These are phyloP conservation scores for Gnatocerus cornutus DNA, from an alignment of 2,888 invertebrate genomes.

Conservation along the genomic window DNA sequence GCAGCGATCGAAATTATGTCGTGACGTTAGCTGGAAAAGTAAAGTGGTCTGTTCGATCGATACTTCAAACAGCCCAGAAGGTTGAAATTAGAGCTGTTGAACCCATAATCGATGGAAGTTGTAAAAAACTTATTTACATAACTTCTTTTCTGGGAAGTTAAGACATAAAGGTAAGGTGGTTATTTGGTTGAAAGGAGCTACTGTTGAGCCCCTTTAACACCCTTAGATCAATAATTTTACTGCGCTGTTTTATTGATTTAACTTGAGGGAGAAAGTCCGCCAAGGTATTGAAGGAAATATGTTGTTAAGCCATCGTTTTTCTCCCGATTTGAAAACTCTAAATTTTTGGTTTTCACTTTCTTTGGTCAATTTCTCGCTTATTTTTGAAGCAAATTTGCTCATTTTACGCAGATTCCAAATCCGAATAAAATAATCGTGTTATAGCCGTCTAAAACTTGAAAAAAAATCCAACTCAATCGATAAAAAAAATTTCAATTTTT, in stretches of 20 bases:
- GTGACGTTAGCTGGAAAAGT: not conserved
- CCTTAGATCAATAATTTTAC: slow-evolving; percentile 46
- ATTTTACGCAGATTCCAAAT: too few species aligned
- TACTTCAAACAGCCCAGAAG: not conserved
- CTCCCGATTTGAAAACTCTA: too few species aligned
- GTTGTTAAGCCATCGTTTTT: too few species aligned
- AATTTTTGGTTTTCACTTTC: too few species aligned
- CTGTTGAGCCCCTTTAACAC: too few species aligned
- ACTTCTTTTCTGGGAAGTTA: not conserved
- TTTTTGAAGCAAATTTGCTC: too few species aligned
- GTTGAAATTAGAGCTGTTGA: not conserved
- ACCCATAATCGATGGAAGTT: not conserved
- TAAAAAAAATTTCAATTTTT: too few species aligned
- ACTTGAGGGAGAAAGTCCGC: not conserved
- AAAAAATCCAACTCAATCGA: too few species aligned
- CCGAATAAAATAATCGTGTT: too few species aligned
- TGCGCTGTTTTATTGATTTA: slow-evolving; percentile 45
- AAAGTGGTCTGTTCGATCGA: not conserved
- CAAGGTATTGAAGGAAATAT: not conserved
- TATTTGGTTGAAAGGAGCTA: slow-evolving; percentile 1
- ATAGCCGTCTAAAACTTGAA: too few species aligned
- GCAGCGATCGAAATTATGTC: slow-evolving; percentile 10
- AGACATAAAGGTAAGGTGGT: not conserved
- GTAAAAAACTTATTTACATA: slow-evolving; percentile 9
- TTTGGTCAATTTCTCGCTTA: too few species aligned